Conservation (phyloP, 2,888 invertebrate species). For the Suillia variegata region DNA sequence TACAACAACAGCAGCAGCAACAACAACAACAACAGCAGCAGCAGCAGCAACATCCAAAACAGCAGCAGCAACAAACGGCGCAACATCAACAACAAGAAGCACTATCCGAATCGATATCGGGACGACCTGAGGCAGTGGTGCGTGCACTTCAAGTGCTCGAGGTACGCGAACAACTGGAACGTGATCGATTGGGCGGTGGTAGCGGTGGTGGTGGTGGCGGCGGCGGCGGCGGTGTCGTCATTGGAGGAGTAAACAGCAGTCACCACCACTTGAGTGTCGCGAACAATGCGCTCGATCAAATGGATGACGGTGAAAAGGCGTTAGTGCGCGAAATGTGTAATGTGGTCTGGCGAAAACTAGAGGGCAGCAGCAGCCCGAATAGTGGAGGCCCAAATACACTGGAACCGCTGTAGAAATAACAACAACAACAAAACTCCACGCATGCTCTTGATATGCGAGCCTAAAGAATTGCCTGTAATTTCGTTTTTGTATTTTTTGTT, state of each 20-base stretch:
- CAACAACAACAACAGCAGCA: slow-evolving; percentile 32
- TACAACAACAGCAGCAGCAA: slow-evolving; percentile 31
- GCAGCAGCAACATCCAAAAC: slow-evolving; percentile 18
- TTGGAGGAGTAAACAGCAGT: slow-evolving; percentile 19
- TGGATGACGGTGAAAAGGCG: slow-evolving; percentile 89
- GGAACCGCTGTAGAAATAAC: slow-evolving; percentile 49
- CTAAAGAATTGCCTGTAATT: too few relatives aligned
- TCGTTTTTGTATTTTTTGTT: neutral
- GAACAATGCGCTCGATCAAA: slow-evolving; percentile 64
- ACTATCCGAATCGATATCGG: slow-evolving; percentile 62
- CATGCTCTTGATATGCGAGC: neutral
- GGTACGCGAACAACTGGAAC: slow-evolving; percentile 84
- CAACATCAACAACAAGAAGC: slow-evolving; percentile 39
- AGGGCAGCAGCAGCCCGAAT: slow-evolving; percentile 82
- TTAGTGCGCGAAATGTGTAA: slow-evolving; percentile 95
- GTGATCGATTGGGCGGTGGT: slow-evolving; percentile 66
- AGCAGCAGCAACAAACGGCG: slow-evolving; percentile 25
- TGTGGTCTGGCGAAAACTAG: slow-evolving; percentile 89
- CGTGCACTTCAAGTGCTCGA: slow-evolving; percentile 91
- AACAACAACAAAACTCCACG: neutral
- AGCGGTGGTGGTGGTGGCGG: slow-evolving; percentile 50
- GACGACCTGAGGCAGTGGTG: slow-evolving; percentile 89
- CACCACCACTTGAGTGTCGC: too few relatives aligned
- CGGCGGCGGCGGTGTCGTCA: slow-evolving; percentile 5
- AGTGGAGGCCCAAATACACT: slow-evolving; percentile 54